Evolutionary conservation across 2,888 invertebrate genomes (phyloP).

Genomic region (Melolontha melolontha): DNA sequence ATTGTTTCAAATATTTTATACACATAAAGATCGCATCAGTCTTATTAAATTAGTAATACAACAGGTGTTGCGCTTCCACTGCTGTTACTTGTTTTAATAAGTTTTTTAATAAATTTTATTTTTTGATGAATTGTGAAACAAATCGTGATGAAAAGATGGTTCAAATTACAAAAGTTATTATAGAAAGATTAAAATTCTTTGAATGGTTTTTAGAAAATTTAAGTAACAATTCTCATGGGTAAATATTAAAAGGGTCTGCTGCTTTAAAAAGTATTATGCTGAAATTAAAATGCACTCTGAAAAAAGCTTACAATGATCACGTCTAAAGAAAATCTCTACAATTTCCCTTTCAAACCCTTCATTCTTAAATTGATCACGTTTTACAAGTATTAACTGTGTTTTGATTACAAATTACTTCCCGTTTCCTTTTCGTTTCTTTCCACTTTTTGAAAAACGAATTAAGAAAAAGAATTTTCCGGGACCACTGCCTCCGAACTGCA

Average conservation of each 20-base stretch:
- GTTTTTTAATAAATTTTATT: too few species aligned
- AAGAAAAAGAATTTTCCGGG: background rate
- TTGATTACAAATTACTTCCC: conserved; percentile 28
- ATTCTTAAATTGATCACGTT: conserved; percentile 35
- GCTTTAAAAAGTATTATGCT: conserved; percentile 13
- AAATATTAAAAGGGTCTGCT: background rate
- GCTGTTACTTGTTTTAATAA: too few species aligned
- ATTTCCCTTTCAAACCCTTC: conserved; percentile 20
- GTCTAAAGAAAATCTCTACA: conserved; percentile 31
- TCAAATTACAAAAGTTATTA: too few species aligned
- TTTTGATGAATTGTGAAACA: too few species aligned
- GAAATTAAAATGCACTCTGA: conserved; percentile 1
- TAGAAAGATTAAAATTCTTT: too few species aligned
- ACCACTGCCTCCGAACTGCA: background rate
- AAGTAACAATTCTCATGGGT: too few species aligned
- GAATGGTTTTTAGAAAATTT: too few species aligned
- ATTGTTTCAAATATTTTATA: too few species aligned
- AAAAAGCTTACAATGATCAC: conserved; percentile 23
- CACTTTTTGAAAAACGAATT: background rate
- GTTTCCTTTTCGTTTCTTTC: background rate
- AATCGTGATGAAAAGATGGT: too few species aligned
- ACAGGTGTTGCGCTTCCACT: too few species aligned
- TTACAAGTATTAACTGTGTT: conserved; percentile 32
- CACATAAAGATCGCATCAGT: too few species aligned
- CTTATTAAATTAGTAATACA: too few species aligned